Evolutionary conservation across 1,140 invertebrate species (phyloP), one percentile per base, ranked within the genome.

Genomic region (Hycleus cichorii): DNA sequence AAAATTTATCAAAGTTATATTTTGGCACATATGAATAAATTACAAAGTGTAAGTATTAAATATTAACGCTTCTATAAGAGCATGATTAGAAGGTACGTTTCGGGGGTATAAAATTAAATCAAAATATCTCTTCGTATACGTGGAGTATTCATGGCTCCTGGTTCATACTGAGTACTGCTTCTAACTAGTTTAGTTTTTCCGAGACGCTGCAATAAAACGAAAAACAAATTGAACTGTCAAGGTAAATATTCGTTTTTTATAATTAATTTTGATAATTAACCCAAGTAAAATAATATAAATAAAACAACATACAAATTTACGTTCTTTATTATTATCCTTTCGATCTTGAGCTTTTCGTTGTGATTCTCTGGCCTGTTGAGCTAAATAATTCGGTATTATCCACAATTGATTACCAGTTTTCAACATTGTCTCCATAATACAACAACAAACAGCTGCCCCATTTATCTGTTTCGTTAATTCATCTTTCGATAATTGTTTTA

Each of bases 361-460:
- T n/a, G 70, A 60, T 59, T 77, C 76, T 46, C 82, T 78, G 27
- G 89, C 78, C 69, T 90, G 87, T 57, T 76, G 73, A 18, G 89
- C 77, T 24, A 91, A 74, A 60, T 82, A 79, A 45, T 78, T 80
- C 8, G 91, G 90, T 57, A 95, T 87, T 50, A 82, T 78, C 84
- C 91, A 95, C 8, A 95, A 75, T 54, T 81, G 80, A 32, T 90
- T 82, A 47, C 77, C 68, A 40, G 60, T 46, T 38, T 66, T 68
- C 27, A 73, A 58, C 47, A 73, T 55, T 5, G 58, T 56, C 52
- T 73, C 70, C 67, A 73, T 69, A 12, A 71, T 66, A 50, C 60
- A 58, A 48, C 70, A 72, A 57, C 66, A 71, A 3, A 68, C 64
- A 27, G 71, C 71, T 11, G 71, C 70, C 18, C 63, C 67, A 50